These are phyloP conservation scores for Tetragonula carbonaria DNA, from an alignment of 2,888 invertebrate species.

Conservation along the genomic window DNA sequence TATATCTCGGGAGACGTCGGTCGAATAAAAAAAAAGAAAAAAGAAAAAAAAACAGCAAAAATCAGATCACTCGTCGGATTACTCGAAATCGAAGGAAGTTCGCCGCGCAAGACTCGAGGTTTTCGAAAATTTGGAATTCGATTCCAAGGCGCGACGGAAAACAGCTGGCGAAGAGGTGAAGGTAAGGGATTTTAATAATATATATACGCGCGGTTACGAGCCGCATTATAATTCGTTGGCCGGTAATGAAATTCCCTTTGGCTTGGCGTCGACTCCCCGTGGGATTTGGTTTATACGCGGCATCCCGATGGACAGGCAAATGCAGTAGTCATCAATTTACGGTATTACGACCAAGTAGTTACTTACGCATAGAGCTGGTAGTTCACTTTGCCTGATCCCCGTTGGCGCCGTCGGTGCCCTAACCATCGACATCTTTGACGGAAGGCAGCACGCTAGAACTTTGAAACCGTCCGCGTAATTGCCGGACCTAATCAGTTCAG, in stretches of 20 bases:
- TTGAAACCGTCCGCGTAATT: conserved; percentile 28
- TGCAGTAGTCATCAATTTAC: conserved; percentile 63
- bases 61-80: no score
- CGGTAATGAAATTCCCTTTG: conserved; percentile 55
- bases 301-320: conserved; percentile 52
- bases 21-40: no score
- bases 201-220: conserved; percentile 19
- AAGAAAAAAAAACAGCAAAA: no score
- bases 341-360: conserved; percentile 63
- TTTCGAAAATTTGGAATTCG: no score
- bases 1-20: no score
- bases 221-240: conserved; percentile 37
- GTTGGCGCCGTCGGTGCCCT: conserved; percentile 2
- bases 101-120: no score
- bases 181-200: conserved; percentile 17
- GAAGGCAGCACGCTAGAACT: conserved; percentile 31
- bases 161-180: not conserved
- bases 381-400: conserved; percentile 63
- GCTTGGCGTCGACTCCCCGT: conserved; percentile 42
- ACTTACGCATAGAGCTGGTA: conserved; percentile 62
- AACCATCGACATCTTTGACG: conserved; percentile 41
- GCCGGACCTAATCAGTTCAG: conserved; percentile 16
- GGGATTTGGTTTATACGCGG: conserved; percentile 52
- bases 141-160: not conserved
- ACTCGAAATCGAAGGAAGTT: no score